A percentile compares a stretch with the other conserved stretches of the same genome.
Conservation (phyloP, 2,113 vertebrate species). For the Mormyrus lacerda region DNA sequence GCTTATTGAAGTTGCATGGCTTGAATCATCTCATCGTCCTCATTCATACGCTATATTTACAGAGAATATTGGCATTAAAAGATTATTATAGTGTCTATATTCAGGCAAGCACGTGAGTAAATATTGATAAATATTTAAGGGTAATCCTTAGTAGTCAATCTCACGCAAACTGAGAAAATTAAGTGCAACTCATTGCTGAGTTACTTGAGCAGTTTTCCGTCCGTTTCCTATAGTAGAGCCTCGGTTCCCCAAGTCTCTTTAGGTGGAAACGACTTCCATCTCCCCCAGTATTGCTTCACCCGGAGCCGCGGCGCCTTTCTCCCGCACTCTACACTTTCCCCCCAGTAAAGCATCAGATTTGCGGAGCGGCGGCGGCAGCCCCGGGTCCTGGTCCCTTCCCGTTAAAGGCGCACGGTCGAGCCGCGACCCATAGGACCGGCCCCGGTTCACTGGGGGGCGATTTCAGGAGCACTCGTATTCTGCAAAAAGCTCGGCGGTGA, state of each 20-base stretch:
- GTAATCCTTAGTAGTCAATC: neutral
- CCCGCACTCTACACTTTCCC: slow-evolving; percentile 8
- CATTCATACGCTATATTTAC: neutral
- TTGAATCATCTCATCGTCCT: slow-evolving; percentile 1
- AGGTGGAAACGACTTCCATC: slow-evolving; percentile 27
- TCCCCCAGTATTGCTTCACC: slow-evolving; percentile 11
- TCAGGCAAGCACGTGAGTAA: neutral
- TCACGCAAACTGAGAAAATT: neutral
- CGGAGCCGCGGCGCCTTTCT: slow-evolving; percentile 3
- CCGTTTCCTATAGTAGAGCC: slow-evolving; percentile 12
- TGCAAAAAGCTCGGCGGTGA: neutral
- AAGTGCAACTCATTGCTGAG: slow-evolving; percentile 19
- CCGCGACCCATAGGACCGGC: neutral
- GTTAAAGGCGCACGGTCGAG: neutral
- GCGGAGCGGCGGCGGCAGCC: slow-evolving; percentile 14
- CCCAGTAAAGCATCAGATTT: slow-evolving; percentile 10
- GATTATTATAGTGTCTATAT: neutral
- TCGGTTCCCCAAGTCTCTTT: slow-evolving; percentile 21
- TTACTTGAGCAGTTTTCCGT: slow-evolving; percentile 15
- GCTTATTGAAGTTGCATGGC: slow-evolving; percentile 11
- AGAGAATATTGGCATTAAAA: neutral
- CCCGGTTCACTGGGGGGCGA: neutral
- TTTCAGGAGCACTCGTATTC: neutral
- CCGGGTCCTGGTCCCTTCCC: slow-evolving; percentile 2
- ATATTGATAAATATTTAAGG: neutral